phyloP scores from a whole-genome alignment of 1,140 invertebrate species.

The Zophobas morio region DNA sequence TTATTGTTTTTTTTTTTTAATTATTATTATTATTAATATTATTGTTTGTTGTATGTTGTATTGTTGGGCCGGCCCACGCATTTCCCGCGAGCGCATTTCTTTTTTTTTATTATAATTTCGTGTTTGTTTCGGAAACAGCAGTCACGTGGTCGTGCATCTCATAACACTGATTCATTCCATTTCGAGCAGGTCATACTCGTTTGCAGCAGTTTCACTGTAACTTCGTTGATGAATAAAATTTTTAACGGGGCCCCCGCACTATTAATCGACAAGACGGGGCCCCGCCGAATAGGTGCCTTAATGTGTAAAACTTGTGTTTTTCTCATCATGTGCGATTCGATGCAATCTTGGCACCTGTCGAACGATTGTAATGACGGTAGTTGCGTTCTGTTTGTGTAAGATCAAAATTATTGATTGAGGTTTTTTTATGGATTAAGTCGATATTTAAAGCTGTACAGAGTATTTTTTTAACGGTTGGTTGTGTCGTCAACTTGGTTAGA shows the following conservation, averaged over 20 bases:
- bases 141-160: slow-evolving; percentile 34
- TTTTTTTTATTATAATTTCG: slow-evolving; percentile 24
- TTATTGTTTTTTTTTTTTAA: slow-evolving; percentile 29
- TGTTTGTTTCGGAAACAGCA: neutral
- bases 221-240: neutral
- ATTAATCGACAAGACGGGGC: too few species aligned
- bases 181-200: slow-evolving; percentile 18
- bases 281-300: slow-evolving; percentile 32
- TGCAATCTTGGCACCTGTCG: slow-evolving; percentile 36
- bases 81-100: slow-evolving; percentile 56
- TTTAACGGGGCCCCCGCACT: neutral
- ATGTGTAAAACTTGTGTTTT: slow-evolving; percentile 33
- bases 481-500: slow-evolving; percentile 19
- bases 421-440: slow-evolving; percentile 36
- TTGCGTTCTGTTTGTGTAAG: slow-evolving; percentile 15
- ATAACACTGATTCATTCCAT: slow-evolving; percentile 34
- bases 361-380: neutral
- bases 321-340: slow-evolving; percentile 13
- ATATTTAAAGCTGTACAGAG: slow-evolving; percentile 37
- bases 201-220: slow-evolving; percentile 31
- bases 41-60: slow-evolving; percentile 14
- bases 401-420: slow-evolving; percentile 29
- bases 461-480: slow-evolving; percentile 20
- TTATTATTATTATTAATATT: neutral
- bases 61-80: slow-evolving; percentile 14